A percentile compares a stretch with the other conserved stretches of the same genome.
These are phyloP conservation scores for Sarcophaga peregrina DNA, from an alignment of 1,140 invertebrate genomes.

Conservation along the genomic window DNA sequence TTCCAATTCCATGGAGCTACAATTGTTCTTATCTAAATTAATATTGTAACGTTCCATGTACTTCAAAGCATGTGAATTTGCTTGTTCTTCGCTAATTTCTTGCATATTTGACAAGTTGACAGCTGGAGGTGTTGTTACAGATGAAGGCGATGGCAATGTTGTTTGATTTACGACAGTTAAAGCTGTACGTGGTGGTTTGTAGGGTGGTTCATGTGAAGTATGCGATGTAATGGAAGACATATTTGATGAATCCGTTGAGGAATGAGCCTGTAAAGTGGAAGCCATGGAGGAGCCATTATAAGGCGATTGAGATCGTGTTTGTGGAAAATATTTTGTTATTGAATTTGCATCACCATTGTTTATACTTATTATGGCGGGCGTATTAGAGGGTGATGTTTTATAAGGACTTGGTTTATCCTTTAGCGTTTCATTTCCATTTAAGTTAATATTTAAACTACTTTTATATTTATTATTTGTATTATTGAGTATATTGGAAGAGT, in stretches of 20 bases:
- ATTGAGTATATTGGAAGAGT: not conserved
- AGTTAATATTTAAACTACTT: constrained; percentile 35
- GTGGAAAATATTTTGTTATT: not conserved
- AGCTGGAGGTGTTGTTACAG: not conserved
- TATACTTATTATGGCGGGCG: not conserved
- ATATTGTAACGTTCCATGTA: constrained; percentile 65
- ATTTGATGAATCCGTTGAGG: not conserved
- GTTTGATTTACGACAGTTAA: not conserved
- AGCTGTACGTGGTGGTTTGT: constrained; percentile 23
- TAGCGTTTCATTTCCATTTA: not conserved
- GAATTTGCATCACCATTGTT: not conserved
- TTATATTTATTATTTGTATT: constrained; percentile 6
- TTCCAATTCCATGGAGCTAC: constrained; percentile 66
- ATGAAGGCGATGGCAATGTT: not conserved
- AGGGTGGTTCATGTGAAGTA: not conserved
- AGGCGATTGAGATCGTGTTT: not conserved
- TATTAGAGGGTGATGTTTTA: not conserved
- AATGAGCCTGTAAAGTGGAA: not conserved
- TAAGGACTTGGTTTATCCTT: not conserved
- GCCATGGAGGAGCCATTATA: not conserved
- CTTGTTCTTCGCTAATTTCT: constrained; percentile 54
- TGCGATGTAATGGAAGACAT: not conserved
- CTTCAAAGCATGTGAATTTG: constrained; percentile 51
- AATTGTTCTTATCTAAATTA: constrained; percentile 65
- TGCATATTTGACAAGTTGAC: constrained; percentile 39